Base-by-base conservation (phyloP, 2,888 invertebrate species). In the Chouioia cunea region DNA sequence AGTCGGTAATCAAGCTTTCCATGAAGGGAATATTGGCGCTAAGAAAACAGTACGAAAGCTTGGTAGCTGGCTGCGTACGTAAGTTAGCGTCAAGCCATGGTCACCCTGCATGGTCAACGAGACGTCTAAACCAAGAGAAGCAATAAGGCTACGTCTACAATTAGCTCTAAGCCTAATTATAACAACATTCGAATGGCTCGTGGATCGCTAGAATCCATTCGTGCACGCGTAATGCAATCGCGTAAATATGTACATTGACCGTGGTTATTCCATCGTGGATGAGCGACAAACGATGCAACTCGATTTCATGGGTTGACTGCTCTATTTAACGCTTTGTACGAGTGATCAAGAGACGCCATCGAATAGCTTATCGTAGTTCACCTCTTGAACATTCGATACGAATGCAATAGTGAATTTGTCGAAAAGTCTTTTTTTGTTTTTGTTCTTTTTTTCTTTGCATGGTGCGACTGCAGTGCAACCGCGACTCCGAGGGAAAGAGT, bases 161-260 rank as follows among this genome's bases (percentile, higher is more conserved):
- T 75, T 76, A 77, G 62, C 70, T 76, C 74, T 76, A 75, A 67
- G 72, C n/a, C n/a, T n/a, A n/a, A n/a, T n/a, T n/a, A n/a, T 74
- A 76, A 74, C 48, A 76, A 76, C 76, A 76, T 75, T 73, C 70
- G 76, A 73, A 71, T 67, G 72, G 47, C n/a, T 47, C 50, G n/a
- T n/a, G 6, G 27, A 27, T 6, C 6, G 27, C 27, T 27, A 27
- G 27, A 27, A 27, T 27, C 3, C 27, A 27, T 27, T 27, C n/a
- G n/a, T n/a, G 47, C 15, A 16, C 15, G 15, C 47, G 47, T 15
- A 50, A 50, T n/a, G 50, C 18, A 14, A 53, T n/a, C n/a, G n/a
- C n/a, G n/a, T 22, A 16, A 54, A 12, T 43, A 18, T 8, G 20
- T 14, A 18, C n/a, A 43, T 18, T n/a, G 12, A 36, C n/a, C 44